Percentiles rank a stretch among this genome's conserved stretches.
These are phyloP conservation scores for Antheraea yamamai DNA, from an alignment of 2,888 invertebrate genomes.

Conservation along the genomic window DNA sequence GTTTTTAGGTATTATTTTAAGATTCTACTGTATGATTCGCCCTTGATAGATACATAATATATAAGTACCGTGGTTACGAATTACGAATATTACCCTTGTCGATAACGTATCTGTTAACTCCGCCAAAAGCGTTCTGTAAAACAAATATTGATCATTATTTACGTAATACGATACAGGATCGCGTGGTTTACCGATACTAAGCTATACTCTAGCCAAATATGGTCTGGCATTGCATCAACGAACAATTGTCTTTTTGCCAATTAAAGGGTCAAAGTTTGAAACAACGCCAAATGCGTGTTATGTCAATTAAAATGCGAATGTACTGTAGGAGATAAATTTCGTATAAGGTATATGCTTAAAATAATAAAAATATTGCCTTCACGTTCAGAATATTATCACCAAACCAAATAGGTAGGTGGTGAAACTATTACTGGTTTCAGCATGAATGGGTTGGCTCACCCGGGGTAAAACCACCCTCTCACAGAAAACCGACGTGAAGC, in stretches of 20 bases:
- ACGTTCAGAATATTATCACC: too few relatives aligned
- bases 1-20: not conserved
- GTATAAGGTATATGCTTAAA: too few relatives aligned
- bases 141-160: not conserved
- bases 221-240: conserved; percentile 22
- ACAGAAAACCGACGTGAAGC: too few relatives aligned
- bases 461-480: too few relatives aligned
- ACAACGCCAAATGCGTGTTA: conserved; percentile 14
- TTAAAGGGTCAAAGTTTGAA: conserved; percentile 22
- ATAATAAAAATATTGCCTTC: too few relatives aligned
- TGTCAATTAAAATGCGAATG: not conserved
- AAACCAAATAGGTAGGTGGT: too few relatives aligned
- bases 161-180: conserved; percentile 7
- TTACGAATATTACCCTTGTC: not conserved
- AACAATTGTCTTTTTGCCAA: conserved; percentile 23
- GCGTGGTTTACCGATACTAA: conserved; percentile 10
- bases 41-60: too few relatives aligned
- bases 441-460: too few relatives aligned
- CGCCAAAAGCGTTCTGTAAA: not conserved
- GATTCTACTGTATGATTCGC: too few relatives aligned
- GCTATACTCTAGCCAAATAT: conserved; percentile 16
- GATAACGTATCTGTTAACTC: not conserved
- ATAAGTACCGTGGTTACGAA: not conserved
- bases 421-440: too few relatives aligned
- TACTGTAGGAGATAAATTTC: not conserved